Evolutionary conservation across 2,113 vertebrate species (phyloP).

Genomic region (Neoarius graeffei): DNA sequence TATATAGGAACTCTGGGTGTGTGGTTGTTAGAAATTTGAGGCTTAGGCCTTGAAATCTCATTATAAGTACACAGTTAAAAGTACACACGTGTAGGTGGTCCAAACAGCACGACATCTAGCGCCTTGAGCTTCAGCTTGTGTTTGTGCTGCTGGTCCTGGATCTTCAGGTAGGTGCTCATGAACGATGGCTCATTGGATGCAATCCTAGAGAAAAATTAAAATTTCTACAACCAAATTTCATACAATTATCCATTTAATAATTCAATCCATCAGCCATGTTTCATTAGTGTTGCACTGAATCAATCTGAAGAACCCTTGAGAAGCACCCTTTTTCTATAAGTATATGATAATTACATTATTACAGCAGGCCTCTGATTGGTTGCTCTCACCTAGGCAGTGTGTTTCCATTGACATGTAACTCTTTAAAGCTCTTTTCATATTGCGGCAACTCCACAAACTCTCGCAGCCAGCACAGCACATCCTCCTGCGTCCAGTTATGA

Average conservation of each 20-base stretch:
- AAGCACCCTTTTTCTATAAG: not conserved
- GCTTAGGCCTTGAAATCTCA: not conserved
- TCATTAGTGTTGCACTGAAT: conserved; percentile 8
- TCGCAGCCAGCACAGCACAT: conserved; percentile 70
- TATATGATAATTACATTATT: not conserved
- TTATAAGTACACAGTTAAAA: not conserved
- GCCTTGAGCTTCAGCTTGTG: conserved; percentile 97
- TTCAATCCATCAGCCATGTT: not conserved
- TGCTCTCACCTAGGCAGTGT: conserved; percentile 87
- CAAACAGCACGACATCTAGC: conserved; percentile 94
- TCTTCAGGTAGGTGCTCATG: conserved; percentile 88
- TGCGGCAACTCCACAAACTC: conserved; percentile 96
- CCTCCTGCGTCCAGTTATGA: conserved; percentile 77
- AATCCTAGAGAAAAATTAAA: conserved; percentile 77
- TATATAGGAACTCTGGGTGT: not conserved
- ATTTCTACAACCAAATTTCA: not conserved
- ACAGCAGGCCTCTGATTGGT: conserved; percentile 8
- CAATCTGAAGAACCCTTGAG: not conserved
- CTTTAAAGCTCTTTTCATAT: conserved; percentile 92
- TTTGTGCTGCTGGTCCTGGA: conserved; percentile 92
- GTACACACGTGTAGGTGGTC: conserved; percentile 83
- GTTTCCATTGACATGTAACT: conserved; percentile 89
- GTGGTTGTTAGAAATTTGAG: not conserved
- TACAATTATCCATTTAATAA: not conserved
- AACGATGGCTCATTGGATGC: conserved; percentile 91